These are phyloP conservation scores for Hucho hucho DNA, from an alignment of 2,113 vertebrate species.

Conservation along the genomic window DNA sequence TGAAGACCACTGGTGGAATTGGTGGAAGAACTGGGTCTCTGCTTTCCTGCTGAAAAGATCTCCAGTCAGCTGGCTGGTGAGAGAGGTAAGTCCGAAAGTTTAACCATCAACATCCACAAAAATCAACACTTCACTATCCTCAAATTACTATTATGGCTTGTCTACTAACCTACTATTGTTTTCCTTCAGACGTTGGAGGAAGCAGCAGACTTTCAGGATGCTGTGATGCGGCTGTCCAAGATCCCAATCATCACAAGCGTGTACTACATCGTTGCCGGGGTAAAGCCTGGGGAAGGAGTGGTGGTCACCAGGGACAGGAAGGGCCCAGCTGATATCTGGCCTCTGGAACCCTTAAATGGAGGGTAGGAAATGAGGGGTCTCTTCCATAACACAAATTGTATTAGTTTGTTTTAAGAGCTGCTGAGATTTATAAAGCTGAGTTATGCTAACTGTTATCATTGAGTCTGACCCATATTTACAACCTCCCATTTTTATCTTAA, in stretches of 20 bases:
- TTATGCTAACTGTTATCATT: too few species aligned
- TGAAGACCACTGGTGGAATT: slow-evolving; percentile 84
- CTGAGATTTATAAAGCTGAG: neutral
- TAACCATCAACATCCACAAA: neutral
- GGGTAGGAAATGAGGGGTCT: slow-evolving; percentile 69
- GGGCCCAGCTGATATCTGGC: slow-evolving; percentile 87
- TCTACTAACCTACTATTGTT: neutral
- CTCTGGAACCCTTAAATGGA: slow-evolving; percentile 79
- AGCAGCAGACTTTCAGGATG: slow-evolving; percentile 81
- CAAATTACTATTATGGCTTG: neutral
- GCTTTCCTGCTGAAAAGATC: slow-evolving; percentile 77
- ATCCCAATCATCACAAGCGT: slow-evolving; percentile 86
- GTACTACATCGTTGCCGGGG: slow-evolving; percentile 90
- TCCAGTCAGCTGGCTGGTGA: slow-evolving; percentile 88
- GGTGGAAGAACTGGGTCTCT: slow-evolving; percentile 88
- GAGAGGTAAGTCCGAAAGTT: slow-evolving; percentile 76
- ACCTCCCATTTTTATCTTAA: neutral
- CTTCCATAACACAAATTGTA: neutral
- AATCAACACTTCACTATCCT: neutral
- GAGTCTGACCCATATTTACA: too few species aligned
- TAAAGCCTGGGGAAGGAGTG: slow-evolving; percentile 76
- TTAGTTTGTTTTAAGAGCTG: neutral
- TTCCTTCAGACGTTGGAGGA: slow-evolving; percentile 68
- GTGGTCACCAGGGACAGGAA: slow-evolving; percentile 86
- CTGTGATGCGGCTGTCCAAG: slow-evolving; percentile 78